These are phyloP conservation scores for Meandrusa payeni DNA, from an alignment of 2,888 invertebrate species.

Conservation along the genomic window DNA sequence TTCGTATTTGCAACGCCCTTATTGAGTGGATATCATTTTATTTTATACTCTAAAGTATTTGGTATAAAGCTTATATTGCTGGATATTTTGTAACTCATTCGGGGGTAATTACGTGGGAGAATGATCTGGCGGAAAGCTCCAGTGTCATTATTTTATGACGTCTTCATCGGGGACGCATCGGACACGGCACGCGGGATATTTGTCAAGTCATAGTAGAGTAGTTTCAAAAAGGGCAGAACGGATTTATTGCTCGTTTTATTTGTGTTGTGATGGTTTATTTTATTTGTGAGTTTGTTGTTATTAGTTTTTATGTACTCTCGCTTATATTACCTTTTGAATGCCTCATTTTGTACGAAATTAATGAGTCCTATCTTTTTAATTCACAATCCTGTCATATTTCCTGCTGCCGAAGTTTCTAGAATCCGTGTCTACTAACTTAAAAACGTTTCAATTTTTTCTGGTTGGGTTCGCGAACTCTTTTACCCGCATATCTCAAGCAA, in stretches of 20 bases:
- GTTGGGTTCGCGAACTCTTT: too few relatives aligned
- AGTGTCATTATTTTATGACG: constrained; percentile 73
- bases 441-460: too few relatives aligned
- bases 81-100: constrained; percentile 31
- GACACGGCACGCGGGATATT: constrained; percentile 46
- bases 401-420: too few relatives aligned
- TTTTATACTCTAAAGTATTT: constrained; percentile 16
- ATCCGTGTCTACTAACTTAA: too few relatives aligned
- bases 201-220: constrained; percentile 46
- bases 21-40: constrained; percentile 8
- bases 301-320: constrained; percentile 8
- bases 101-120: constrained; percentile 50
- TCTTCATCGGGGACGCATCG: constrained; percentile 55
- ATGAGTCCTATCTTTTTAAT: too few relatives aligned
- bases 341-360: too few relatives aligned
- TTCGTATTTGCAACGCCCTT: constrained; percentile 37
- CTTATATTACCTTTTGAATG: too few relatives aligned
- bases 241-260: constrained; percentile 38
- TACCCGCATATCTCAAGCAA: too few relatives aligned
- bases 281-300: constrained; percentile 13
- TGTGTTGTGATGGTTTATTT: constrained; percentile 27
- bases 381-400: too few relatives aligned
- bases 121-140: constrained; percentile 53
- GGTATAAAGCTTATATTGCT: constrained; percentile 26
- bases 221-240: constrained; percentile 43